Base-by-base conservation (phyloP, 2,888 invertebrate species). In the Conistra vaccinii region DNA sequence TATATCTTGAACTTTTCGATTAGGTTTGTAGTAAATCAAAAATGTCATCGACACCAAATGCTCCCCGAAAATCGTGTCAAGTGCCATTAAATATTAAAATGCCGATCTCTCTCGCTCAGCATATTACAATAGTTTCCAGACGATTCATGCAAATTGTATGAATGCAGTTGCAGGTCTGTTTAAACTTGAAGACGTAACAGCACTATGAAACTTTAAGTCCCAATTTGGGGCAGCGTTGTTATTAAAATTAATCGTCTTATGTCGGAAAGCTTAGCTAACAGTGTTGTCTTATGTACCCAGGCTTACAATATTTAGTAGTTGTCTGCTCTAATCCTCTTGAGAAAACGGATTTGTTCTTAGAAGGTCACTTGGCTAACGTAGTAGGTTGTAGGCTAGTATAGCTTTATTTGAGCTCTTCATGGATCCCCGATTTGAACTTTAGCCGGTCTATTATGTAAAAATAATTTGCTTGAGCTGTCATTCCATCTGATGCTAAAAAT, bases 221-320 rank as follows among this genome's bases (percentile, higher is more conserved):
- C 69, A 69, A 79, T 74, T 85, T 62, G 20, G 57, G 65, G 0
- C 60, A 67, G 55, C 57, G 35, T 65, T 73, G 60, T 77, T 82
- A 80, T 82, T 75, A 87, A 79, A 87, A 85, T 77, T 82, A 85
- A 85, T 84, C 73, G 63, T 73, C 73, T 85, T 87, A 82, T 57
- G 72, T 70, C 53, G 55, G 32, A 51, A 57, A 76, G 72, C 76
- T 81, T 69, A 71, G 60, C 61, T 61, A 58, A 66, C 74, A 39
- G n/a, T 58, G 73, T 74, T 77, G 86, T 74, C 72, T 73, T 78
- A 67, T 58, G 72, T 85, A 84, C 68, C 68, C 57, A 63, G 70
- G 66, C 70, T 87, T 85, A 78, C 68, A 81, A 76, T 75, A 85
- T 87, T 86, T 78, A 73, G 65, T 83, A 80, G 63, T 63, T 17